phyloP scores from a whole-genome alignment of 2,797 vertebrate species.

The Ceryle rudis region DNA sequence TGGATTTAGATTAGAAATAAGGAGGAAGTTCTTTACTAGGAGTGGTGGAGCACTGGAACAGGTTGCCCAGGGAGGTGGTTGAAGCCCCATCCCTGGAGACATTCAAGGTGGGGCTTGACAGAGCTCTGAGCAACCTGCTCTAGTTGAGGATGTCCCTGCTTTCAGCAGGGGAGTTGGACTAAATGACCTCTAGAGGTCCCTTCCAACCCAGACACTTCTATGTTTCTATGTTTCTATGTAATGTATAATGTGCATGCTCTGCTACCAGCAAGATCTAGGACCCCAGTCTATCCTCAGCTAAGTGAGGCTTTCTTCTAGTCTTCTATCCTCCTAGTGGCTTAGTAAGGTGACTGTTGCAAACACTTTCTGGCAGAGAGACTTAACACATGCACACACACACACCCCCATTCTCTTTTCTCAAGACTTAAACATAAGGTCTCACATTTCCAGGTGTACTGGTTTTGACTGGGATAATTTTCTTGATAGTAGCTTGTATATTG shows the following conservation, averaged over 20 bases:
- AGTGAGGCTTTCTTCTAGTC: not conserved
- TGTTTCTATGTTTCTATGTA: too few species aligned
- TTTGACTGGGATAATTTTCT: not conserved
- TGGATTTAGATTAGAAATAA: too few species aligned
- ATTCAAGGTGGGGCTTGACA: too few species aligned
- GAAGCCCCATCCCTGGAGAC: too few species aligned
- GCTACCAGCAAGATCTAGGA: not conserved
- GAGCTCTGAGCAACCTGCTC: too few species aligned
- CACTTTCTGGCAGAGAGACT: not conserved
- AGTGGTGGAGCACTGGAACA: too few species aligned
- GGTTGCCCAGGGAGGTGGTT: too few species aligned
- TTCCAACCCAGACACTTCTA: too few species aligned
- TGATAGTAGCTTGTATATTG: not conserved
- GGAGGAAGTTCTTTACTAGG: too few species aligned
- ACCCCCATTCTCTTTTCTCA: not conserved
- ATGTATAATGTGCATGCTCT: not conserved
- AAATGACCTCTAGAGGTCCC: too few species aligned
- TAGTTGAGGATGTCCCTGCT: too few species aligned
- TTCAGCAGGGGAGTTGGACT: too few species aligned
- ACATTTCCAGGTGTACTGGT: not conserved
- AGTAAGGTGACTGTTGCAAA: not conserved
- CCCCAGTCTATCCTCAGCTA: rapidly evolving
- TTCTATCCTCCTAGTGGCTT: not conserved
- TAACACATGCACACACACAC: not conserved
- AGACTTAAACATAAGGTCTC: not conserved